Conservation (phyloP, 2,113 vertebrate genomes). For the Ophiodon elongatus region DNA sequence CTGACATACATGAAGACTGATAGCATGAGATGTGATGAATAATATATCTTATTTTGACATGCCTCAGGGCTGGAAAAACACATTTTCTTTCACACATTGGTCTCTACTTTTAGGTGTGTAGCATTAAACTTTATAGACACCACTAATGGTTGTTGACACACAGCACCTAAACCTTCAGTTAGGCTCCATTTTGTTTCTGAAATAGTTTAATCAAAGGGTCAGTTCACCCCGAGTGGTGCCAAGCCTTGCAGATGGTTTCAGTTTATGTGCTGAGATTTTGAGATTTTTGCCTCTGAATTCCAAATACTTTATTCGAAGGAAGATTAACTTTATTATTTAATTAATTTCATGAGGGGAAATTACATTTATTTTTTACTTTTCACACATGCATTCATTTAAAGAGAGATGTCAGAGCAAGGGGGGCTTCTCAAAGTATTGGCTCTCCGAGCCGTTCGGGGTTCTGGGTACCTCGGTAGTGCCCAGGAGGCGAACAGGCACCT, state of each 20-base stretch:
- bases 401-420: neutral
- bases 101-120: conserved; percentile 16
- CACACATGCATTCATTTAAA: neutral
- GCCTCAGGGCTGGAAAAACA: conserved; percentile 13
- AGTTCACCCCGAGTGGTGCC: conserved; percentile 3
- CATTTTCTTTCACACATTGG: neutral
- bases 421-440: neutral
- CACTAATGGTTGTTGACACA: conserved; percentile 13
- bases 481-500: too few species aligned
- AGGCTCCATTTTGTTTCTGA: conserved; percentile 20
- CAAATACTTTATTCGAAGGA: neutral
- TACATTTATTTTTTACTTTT: neutral
- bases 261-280: conserved; percentile 9
- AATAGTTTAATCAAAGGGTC: conserved; percentile 36
- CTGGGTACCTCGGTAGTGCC: neutral
- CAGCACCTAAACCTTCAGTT: conserved; percentile 19
- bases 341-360: neutral
- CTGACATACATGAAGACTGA: conserved; percentile 1
- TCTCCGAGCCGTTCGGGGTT: neutral
- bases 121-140: conserved; percentile 12
- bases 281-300: conserved; percentile 9
- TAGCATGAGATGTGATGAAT: conserved; percentile 31
- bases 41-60: conserved; percentile 30
- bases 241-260: conserved; percentile 9
- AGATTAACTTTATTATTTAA: neutral